Base-by-base conservation (phyloP, 2,888 invertebrate genomes). In the Lithophane ornitopus region DNA sequence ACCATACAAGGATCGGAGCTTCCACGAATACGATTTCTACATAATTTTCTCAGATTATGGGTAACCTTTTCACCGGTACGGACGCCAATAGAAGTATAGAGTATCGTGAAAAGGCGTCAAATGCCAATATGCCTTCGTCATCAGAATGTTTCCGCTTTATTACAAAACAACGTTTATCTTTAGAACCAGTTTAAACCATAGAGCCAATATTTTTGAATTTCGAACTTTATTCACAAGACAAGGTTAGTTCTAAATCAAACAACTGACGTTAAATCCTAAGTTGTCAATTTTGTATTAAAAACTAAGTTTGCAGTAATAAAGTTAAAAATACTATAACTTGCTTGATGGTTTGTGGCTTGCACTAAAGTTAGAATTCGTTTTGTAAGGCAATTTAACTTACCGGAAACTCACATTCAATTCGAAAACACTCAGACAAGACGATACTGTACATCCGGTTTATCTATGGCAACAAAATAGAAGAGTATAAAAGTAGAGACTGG, bases 361-460 rank as follows among this genome's bases (percentile, higher is more conserved):
- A 44, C 7, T 26, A 8, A 19, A 44, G 19, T 44, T 65, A 12
- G 12, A 28, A 19, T 19, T 12, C 26, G 44, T 44, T 44, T 44
- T 44, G 44, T 65, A 68, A 52, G n/a, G 19, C 44, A 34, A 76
- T 70, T 77, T 14, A 70, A 66, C 34, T 26, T 34, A 59, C 44
- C 41, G 78, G 83, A 80, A 82, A 77, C 63, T 16, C 62, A 77
- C 44, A 58, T 67, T 70, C 56, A 39, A 70, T 67, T 62, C n/a
- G 22, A 63, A 49, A 70, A 77, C 39, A 67, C 61, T 82, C 70
- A 11, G 2, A 54, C 54, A 34, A 34, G 34, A 34, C 46, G 54
- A 70, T 69, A 66, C 39, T 46, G 49, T 65, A 56, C 46, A 82
- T 80, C 77, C 82, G 77, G 70, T 80, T 82, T 59, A 11, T 79